Conservation (phyloP, 2,888 invertebrate species). For the Palloptera scutellata region DNA sequence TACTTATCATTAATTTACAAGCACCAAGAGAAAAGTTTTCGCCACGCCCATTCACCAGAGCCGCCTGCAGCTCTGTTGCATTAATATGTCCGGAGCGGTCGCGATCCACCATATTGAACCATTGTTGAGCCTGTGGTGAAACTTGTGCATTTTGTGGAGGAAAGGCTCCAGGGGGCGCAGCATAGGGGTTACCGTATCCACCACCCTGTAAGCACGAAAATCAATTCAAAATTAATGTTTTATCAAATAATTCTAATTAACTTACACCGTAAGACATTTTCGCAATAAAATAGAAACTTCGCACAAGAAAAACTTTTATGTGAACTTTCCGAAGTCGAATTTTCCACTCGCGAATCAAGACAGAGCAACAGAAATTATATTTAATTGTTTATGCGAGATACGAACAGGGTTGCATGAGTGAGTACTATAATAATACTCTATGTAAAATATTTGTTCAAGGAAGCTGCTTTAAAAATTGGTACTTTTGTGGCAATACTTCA, state of each 20-base stretch:
- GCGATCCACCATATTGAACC: constrained; percentile 85
- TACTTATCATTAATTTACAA: constrained; percentile 83
- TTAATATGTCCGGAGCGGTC: constrained; percentile 86
- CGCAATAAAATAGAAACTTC: constrained; percentile 4
- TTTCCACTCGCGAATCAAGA: not conserved
- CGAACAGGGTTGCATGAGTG: not conserved
- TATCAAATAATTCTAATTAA: not conserved
- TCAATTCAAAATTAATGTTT: not conserved
- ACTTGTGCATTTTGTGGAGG: constrained; percentile 67
- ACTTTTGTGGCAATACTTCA: too few relatives aligned
- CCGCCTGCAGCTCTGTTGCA: constrained; percentile 77
- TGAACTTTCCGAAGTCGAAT: not conserved
- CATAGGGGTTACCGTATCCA: constrained; percentile 39
- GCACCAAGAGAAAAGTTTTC: constrained; percentile 76
- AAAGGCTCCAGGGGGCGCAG: constrained; percentile 60
- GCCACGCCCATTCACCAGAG: constrained; percentile 86
- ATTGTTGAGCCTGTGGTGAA: constrained; percentile 80
- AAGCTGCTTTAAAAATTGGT: too few relatives aligned
- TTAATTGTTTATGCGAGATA: constrained; percentile 32
- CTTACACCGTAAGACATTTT: constrained; percentile 56
- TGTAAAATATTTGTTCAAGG: too few relatives aligned
- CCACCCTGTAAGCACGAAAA: constrained; percentile 22
- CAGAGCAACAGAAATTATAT: not conserved
- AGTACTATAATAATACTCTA: not conserved
- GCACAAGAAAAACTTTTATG: not conserved